Base-by-base conservation (phyloP, 2,797 vertebrate genomes). In the Buphagus erythrorhynchus region DNA sequence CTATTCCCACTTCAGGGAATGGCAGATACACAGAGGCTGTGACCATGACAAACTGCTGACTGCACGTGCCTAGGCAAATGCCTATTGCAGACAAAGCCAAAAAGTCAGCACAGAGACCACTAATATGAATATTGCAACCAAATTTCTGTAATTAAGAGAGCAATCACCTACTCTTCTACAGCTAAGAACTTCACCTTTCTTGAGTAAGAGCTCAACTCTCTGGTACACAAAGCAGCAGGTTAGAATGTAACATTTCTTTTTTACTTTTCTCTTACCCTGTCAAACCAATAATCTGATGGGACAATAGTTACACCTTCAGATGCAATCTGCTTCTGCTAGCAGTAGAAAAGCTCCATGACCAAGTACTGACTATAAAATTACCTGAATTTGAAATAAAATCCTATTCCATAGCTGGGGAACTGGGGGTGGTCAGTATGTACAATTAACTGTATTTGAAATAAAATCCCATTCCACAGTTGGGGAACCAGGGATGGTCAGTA, bases 341-440 rank as follows among this genome's bases (percentile, higher is more conserved):
- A 40, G 5, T 0, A 45, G 14, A 67, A 46, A 16, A 46, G 25
- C 29, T 20, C 40, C 3, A 10, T 6, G 11, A 80, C 6, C 11
- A 16, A 46, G 11, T 5, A 8, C 5, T 40, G 52, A 33, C 11
- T 7, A 40, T 2, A 33, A 62, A 82, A 71, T 12, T 8, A 65
- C 38, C 35, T 11, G 26, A 38, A 51, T 16, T 54, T 26, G 49
- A 66, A 48, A 26, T 19, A 19, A 29, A 62, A 77, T 8, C 5
- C 4, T 18, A 21, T 28, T 16, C 8, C 13, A 46, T 1, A 29
- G 15, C 3, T 57, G 42, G 14, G 18, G 18, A 29, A 31, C 15
- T 1, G 4, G 9, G 14, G 10, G 17, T 3, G 4, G 69, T 86
- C 62, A 98, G 98, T 97, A 99, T 98, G 1, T 7, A 35, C 8